These are phyloP conservation scores for Leptosomus discolor DNA, from an alignment of 2,113 vertebrate species.

Conservation along the genomic window DNA sequence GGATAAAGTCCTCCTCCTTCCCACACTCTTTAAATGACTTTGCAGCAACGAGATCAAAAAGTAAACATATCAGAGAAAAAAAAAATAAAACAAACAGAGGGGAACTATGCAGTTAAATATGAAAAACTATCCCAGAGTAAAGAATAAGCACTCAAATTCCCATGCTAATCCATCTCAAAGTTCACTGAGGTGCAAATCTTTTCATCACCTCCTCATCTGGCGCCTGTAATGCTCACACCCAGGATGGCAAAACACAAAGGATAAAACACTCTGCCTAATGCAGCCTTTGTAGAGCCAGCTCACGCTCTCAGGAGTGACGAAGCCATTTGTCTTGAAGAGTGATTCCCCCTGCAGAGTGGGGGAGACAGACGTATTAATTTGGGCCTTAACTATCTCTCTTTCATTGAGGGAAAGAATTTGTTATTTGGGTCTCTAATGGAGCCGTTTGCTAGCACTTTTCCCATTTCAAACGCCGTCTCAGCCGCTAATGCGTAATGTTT, in stretches of 20 bases:
- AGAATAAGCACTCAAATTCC: conserved; percentile 19
- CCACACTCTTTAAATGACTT: conserved; percentile 14
- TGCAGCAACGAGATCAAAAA: conserved; percentile 16
- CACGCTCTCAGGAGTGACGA: background rate
- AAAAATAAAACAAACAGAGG: background rate
- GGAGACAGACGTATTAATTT: conserved; percentile 74
- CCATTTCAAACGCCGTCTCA: conserved; percentile 74
- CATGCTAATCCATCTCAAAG: conserved; percentile 37
- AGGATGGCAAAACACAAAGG: background rate
- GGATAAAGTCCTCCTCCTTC: conserved; percentile 2
- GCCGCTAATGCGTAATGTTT: conserved; percentile 74
- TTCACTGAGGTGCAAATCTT: conserved; percentile 43
- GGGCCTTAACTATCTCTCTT: conserved; percentile 63
- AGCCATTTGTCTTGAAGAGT: conserved; percentile 71
- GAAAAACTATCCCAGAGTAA: conserved; percentile 36
- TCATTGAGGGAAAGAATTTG: conserved; percentile 70
- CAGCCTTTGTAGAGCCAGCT: background rate
- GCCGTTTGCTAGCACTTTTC: conserved; percentile 76
- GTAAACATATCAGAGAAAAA: background rate
- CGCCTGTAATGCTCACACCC: background rate
- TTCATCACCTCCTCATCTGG: conserved; percentile 38
- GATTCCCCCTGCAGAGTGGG: conserved; percentile 55
- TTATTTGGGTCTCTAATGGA: conserved; percentile 75
- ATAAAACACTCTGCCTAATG: background rate
- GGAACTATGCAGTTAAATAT: conserved; percentile 14